A percentile compares a stretch with the other conserved stretches of the same genome.
Conservation (phyloP, 2,113 vertebrate genomes). For the Nibea albiflora region DNA sequence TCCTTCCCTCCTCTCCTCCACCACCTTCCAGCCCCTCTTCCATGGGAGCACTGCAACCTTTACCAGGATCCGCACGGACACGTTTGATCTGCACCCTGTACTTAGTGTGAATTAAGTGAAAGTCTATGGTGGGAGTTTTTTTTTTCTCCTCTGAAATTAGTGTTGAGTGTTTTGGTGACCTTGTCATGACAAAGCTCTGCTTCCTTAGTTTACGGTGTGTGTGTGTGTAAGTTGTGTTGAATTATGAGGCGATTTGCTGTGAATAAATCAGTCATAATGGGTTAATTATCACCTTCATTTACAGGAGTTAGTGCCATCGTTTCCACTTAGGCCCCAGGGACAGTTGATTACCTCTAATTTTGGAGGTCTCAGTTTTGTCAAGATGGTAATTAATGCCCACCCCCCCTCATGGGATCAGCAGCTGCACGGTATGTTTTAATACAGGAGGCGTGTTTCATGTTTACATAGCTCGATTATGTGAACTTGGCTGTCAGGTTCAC, state of each 20-base stretch:
- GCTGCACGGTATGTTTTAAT: slow-evolving; percentile 54
- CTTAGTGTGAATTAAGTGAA: slow-evolving; percentile 69
- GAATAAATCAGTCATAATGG: slow-evolving; percentile 60
- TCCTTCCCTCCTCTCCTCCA: background rate
- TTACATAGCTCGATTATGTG: slow-evolving; percentile 32
- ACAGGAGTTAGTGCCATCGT: slow-evolving; percentile 43
- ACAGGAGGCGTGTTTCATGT: slow-evolving; percentile 33
- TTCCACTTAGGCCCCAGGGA: slow-evolving; percentile 54
- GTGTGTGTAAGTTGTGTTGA: slow-evolving; percentile 16
- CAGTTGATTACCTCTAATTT: slow-evolving; percentile 66
- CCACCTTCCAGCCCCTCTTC: slow-evolving; percentile 33
- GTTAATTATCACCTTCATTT: slow-evolving; percentile 70
- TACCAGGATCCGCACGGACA: slow-evolving; percentile 70
- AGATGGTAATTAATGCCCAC: slow-evolving; percentile 66
- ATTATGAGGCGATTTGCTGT: slow-evolving; percentile 36
- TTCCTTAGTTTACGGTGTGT: slow-evolving; percentile 20
- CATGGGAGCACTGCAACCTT: slow-evolving; percentile 52
- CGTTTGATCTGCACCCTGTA: slow-evolving; percentile 66
- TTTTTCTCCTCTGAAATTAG: slow-evolving; percentile 3
- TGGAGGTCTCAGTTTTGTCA: slow-evolving; percentile 66
- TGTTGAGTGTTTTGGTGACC: slow-evolving; percentile 21
- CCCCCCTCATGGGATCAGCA: slow-evolving; percentile 37
- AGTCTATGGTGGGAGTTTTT: slow-evolving; percentile 37
- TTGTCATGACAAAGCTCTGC: slow-evolving; percentile 2
- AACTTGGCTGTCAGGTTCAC: slow-evolving; percentile 42